Percentiles rank a stretch among this genome's conserved stretches.
phyloP scores from a whole-genome alignment of 2,888 invertebrate species.

The Anoplius nigerrimus region DNA sequence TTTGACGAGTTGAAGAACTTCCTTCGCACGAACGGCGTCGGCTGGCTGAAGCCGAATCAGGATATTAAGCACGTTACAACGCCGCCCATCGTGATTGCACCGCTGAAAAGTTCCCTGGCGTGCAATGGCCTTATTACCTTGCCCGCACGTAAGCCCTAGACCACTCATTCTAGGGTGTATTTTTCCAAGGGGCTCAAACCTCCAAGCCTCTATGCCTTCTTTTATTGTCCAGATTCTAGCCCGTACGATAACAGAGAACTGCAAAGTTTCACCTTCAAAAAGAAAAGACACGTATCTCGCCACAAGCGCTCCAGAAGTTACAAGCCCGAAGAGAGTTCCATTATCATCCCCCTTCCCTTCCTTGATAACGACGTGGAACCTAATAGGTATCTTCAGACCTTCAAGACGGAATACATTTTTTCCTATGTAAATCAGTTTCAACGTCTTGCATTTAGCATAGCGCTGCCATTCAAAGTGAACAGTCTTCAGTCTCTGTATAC shows the following conservation, averaged over 20 bases:
- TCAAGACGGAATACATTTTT: background rate
- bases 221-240: background rate
- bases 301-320: conserved; percentile 27
- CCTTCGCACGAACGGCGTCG: conserved; percentile 78
- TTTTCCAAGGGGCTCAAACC: background rate
- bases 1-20: conserved; percentile 79
- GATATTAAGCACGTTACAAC: conserved; percentile 40
- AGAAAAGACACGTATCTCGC: conserved; percentile 24
- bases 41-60: conserved; percentile 76
- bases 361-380: conserved; percentile 78
- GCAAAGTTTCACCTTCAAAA: conserved; percentile 24
- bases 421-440: background rate
- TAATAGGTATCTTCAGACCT: conserved; percentile 61
- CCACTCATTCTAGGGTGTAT: no score
- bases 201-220: conserved; percentile 7
- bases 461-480: conserved; percentile 78
- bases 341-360: conserved; percentile 77
- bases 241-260: conserved; percentile 3
- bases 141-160: conserved; percentile 41
- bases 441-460: conserved; percentile 72
- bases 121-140: conserved; percentile 62
- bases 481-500: conserved; percentile 76
- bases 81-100: conserved; percentile 56
- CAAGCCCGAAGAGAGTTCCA: conserved; percentile 18
- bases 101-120: conserved; percentile 52